Evolutionary conservation across 2,797 vertebrate genomes (phyloP), one percentile per base, ranked within the genome.

Genomic region (Tachyglossus aculeatus): DNA sequence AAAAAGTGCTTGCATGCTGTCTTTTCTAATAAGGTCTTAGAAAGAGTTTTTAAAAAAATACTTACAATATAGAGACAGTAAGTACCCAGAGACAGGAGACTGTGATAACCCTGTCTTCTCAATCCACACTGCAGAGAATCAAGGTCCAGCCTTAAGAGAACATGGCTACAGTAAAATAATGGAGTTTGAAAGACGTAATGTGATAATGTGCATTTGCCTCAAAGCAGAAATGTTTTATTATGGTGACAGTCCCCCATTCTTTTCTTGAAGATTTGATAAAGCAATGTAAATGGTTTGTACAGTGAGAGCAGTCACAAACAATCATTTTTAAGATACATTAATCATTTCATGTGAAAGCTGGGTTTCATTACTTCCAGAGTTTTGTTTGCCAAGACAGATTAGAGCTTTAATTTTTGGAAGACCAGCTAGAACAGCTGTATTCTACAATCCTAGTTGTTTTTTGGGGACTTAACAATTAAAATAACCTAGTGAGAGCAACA

Each of bases 321-420:
- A 8, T 34, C 0, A 4, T 34, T 78, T 2, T 8, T 36, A n/a
- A 9, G 1, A n/a, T n/a, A 24, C 51, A 19, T n/a, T 52, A 19
- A 43, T 80, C 51, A 1, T 2, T 5, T 6, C 54, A 15, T 6
- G 25, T 31, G 40, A 73, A 64, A 55, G 64, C 57, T 29, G 70
- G 44, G 14, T 65, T 53, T 62, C 21, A 32, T 67, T 66, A 44
- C 71, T 74, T 76, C 16, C 25, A 43, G 5, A n/a, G n/a, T 34
- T 12, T 71, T 74, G 21, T 19, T 14, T 67, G 33, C 53, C 56
- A 22, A 1, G n/a, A 38, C 19, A 41, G 29, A 53, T 58, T 5
- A 54, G 76, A 64, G 57, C 31, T 59, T 50, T 47, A 48, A 67
- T 52, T 80, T 74, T 47, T 65, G 76, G 57, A 78, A 63, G 19